phyloP scores from a whole-genome alignment of 2,888 invertebrate genomes.

The Chrysolina oricalcia region DNA sequence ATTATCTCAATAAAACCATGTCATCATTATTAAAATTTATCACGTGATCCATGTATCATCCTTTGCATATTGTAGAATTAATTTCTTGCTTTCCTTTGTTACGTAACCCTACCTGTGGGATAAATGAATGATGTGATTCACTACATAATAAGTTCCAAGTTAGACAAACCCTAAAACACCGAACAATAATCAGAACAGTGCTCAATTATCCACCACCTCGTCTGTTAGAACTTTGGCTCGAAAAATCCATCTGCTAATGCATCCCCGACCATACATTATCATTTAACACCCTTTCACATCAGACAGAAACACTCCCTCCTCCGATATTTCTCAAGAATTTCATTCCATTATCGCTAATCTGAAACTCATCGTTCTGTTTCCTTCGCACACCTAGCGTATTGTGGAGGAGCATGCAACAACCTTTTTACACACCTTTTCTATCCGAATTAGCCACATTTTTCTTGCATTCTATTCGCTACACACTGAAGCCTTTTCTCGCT shows the following conservation, averaged over 20 bases:
- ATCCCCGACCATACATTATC: conserved; percentile 13
- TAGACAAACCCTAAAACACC: background rate
- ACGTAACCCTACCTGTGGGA: background rate
- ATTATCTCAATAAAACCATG: too few relatives aligned
- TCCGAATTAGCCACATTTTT: conserved; percentile 2
- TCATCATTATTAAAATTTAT: too few relatives aligned
- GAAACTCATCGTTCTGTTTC: conserved; percentile 16
- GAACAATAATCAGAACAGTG: background rate
- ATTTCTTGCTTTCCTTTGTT: background rate
- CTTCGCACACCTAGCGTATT: conserved; percentile 7
- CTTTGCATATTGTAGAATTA: background rate
- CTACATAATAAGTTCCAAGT: background rate
- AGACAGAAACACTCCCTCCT: conserved; percentile 4
- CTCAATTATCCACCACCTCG: background rate
- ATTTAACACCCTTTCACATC: conserved; percentile 14
- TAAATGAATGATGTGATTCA: background rate
- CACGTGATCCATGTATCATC: too few relatives aligned
- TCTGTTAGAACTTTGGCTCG: background rate
- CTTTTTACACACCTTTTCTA: background rate
- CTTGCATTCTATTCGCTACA: background rate
- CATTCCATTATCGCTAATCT: conserved; percentile 22
- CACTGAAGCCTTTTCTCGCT: background rate
- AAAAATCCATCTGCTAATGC: conserved; percentile 18
- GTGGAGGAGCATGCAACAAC: conserved; percentile 3
- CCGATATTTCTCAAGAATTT: conserved; percentile 23